Conservation (phyloP, 2,113 vertebrate genomes). For the Dolichotis patagonum region DNA sequence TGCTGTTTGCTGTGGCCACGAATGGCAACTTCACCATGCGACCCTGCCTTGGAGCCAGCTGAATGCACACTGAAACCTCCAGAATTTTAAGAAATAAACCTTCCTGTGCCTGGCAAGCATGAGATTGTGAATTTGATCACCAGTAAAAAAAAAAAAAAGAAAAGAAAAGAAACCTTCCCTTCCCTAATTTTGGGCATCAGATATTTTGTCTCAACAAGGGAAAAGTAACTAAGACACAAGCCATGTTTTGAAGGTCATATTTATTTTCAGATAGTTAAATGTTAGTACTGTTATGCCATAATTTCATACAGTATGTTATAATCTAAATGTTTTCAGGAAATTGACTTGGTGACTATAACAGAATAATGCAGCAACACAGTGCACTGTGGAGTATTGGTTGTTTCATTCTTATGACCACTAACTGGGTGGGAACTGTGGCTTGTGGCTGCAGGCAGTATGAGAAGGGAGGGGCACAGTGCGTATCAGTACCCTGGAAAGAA, state of each 20-base stretch:
- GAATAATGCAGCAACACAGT: neutral
- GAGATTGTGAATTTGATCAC: too few relatives aligned
- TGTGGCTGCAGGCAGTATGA: neutral
- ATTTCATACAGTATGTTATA: neutral
- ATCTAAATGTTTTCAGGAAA: conserved; percentile 19
- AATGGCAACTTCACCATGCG: too few relatives aligned
- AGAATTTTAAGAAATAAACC: too few relatives aligned
- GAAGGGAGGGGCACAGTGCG: neutral
- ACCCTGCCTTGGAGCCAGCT: too few relatives aligned
- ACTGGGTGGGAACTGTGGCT: neutral
- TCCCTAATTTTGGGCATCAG: too few relatives aligned
- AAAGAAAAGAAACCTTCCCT: too few relatives aligned
- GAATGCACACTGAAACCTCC: too few relatives aligned
- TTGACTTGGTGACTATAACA: conserved; percentile 2
- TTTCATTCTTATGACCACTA: neutral
- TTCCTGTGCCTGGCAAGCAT: too few relatives aligned
- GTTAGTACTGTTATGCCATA: neutral
- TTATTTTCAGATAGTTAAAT: conserved; percentile 44
- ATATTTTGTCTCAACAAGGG: too few relatives aligned
- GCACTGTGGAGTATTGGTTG: neutral
- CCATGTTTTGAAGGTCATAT: neutral
- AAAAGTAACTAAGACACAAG: too few relatives aligned
- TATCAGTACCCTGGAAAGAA: neutral
- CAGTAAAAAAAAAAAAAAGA: too few relatives aligned
- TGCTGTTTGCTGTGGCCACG: too few relatives aligned